phyloP scores from a whole-genome alignment of 2,113 vertebrate species.

The Stictonetta naevosa region DNA sequence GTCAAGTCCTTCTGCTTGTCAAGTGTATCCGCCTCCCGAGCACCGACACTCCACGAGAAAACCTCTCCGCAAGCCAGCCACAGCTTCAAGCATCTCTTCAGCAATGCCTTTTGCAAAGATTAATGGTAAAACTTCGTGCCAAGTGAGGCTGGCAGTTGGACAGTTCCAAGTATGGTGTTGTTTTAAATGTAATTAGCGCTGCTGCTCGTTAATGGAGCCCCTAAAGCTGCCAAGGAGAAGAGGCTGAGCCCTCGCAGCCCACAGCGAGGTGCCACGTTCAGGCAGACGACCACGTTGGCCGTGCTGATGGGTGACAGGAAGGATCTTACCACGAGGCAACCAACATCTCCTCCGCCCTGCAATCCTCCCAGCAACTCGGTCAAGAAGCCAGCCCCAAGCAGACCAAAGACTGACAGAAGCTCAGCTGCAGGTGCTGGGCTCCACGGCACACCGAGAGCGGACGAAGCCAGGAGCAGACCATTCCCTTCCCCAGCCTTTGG shows the following conservation, averaged over 20 bases:
- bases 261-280: background rate
- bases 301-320: background rate
- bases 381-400: background rate
- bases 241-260: background rate
- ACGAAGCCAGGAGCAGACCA: background rate
- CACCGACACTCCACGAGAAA: background rate
- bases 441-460: background rate
- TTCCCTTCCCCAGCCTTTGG: background rate
- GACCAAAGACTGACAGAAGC: background rate
- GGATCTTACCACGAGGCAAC: background rate
- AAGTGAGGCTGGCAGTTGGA: background rate
- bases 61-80: background rate
- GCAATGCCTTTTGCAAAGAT: background rate
- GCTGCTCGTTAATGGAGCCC: background rate
- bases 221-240: background rate
- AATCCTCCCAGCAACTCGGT: background rate
- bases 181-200: conserved; percentile 42
- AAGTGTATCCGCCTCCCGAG: conserved; percentile 33
- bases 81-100: background rate
- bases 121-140: background rate
- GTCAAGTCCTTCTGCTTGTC: conserved; percentile 58
- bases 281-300: background rate
- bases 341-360: background rate
- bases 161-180: background rate
- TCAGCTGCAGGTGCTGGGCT: background rate